Percentiles rank a stretch among this genome's conserved stretches.
These are phyloP conservation scores for Solenodon paradoxus DNA, from an alignment of 2,113 vertebrate genomes.

Conservation along the genomic window DNA sequence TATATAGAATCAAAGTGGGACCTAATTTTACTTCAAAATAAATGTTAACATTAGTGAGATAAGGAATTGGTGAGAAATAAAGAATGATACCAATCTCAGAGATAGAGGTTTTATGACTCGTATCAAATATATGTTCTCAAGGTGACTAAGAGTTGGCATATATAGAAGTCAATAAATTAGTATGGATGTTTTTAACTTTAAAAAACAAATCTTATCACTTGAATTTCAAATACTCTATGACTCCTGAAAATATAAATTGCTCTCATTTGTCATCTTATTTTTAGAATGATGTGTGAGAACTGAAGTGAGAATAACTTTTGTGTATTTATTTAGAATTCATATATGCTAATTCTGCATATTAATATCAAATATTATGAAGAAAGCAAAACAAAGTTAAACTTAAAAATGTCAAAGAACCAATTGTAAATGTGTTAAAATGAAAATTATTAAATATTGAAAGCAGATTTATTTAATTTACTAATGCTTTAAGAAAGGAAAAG, in stretches of 20 bases:
- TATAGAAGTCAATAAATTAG: constrained; percentile 4
- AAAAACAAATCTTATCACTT: not conserved
- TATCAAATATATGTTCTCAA: not conserved
- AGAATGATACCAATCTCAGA: no score
- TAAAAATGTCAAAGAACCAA: not conserved
- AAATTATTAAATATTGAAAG: not conserved
- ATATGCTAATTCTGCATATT: not conserved
- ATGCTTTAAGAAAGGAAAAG: not conserved
- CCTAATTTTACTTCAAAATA: not conserved
- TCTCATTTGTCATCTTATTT: constrained; percentile 44
- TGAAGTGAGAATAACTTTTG: constrained; percentile 19
- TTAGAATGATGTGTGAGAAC: constrained; percentile 46
- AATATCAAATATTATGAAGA: not conserved
- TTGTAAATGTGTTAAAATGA: not conserved
- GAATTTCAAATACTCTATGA: constrained; percentile 24
- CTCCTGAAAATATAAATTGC: constrained; percentile 31
- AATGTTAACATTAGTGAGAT: not conserved
- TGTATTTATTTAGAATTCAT: constrained; percentile 46
- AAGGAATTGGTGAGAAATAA: no score
- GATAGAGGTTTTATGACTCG: accelerated
- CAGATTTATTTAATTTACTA: not conserved
- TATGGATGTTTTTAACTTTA: not conserved
- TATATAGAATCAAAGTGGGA: not conserved
- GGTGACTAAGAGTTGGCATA: not conserved
- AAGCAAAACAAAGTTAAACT: not conserved